Conservation (phyloP, 2,113 vertebrate genomes). For the Chlamydotis undulata region DNA sequence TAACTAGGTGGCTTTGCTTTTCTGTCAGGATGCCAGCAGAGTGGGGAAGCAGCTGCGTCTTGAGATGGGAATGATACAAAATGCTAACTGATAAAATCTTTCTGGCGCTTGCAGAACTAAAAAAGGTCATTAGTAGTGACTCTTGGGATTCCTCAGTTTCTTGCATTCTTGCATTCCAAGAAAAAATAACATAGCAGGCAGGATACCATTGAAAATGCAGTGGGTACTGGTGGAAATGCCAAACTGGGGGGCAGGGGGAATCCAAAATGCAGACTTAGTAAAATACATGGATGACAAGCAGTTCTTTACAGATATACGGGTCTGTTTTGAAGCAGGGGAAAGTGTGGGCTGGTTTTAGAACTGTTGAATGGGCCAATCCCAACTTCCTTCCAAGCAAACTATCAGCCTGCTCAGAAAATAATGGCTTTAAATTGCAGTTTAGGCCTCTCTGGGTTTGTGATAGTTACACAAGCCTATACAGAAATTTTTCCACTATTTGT, state of each 20-base stretch:
- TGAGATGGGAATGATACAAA: conserved; percentile 30
- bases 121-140: conserved; percentile 6
- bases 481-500: not conserved
- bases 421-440: not conserved
- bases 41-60: conserved; percentile 46
- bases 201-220: not conserved
- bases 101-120: conserved; percentile 2
- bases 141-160: conserved; percentile 19
- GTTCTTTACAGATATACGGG: not conserved
- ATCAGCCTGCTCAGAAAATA: not conserved
- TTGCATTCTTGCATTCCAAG: not conserved
- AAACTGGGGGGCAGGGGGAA: not conserved
- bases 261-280: not conserved
- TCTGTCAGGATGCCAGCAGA: conserved; percentile 32
- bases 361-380: not conserved
- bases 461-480: not conserved
- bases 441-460: not conserved
- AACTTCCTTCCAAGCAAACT: not conserved
- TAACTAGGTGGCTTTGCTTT: conserved; percentile 19
- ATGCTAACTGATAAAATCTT: conserved; percentile 10
- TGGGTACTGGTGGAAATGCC: not conserved
- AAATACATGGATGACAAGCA: not conserved
- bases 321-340: not conserved
- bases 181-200: not conserved
- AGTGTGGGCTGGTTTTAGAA: not conserved